phyloP scores from a whole-genome alignment of 2,888 invertebrate genomes.

The Hemithea aestivaria region DNA sequence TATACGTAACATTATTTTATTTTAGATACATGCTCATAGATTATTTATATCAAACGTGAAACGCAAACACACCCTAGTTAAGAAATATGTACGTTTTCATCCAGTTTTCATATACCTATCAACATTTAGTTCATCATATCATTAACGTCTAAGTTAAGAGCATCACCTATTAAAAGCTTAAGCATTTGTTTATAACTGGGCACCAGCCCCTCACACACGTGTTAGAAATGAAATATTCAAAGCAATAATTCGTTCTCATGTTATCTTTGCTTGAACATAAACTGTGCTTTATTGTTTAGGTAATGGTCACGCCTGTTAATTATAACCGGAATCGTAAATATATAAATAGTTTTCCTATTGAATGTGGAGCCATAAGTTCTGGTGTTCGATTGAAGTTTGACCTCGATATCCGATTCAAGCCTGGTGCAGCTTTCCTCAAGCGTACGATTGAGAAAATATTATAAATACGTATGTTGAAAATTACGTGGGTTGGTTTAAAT shows the following conservation, averaged over 20 bases:
- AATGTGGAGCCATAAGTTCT: constrained; percentile 41
- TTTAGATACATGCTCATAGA: too few relatives aligned
- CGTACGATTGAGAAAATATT: neutral
- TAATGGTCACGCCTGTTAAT: constrained; percentile 53
- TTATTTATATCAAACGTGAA: too few relatives aligned
- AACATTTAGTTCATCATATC: constrained; percentile 5
- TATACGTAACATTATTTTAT: too few relatives aligned
- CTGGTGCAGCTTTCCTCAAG: constrained; percentile 12
- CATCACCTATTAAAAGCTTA: neutral
- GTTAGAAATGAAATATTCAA: constrained; percentile 44
- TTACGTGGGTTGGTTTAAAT: neutral
- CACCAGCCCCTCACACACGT: constrained; percentile 41
- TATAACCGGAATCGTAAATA: constrained; percentile 48
- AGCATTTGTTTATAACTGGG: too few relatives aligned
- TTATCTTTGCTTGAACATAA: constrained; percentile 51
- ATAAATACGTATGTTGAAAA: neutral
- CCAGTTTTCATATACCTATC: too few relatives aligned
- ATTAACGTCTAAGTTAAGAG: constrained; percentile 1
- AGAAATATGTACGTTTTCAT: constrained; percentile 17
- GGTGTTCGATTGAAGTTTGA: constrained; percentile 41
- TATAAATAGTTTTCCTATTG: constrained; percentile 47
- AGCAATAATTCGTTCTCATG: constrained; percentile 45
- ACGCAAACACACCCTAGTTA: too few relatives aligned
- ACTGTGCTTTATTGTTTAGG: constrained; percentile 48
- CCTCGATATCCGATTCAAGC: constrained; percentile 31